A percentile compares a stretch with the other conserved stretches of the same genome.
These are phyloP conservation scores for Oryzias dopingdopingensis DNA, from an alignment of 2,797 vertebrate species.

Conservation along the genomic window DNA sequence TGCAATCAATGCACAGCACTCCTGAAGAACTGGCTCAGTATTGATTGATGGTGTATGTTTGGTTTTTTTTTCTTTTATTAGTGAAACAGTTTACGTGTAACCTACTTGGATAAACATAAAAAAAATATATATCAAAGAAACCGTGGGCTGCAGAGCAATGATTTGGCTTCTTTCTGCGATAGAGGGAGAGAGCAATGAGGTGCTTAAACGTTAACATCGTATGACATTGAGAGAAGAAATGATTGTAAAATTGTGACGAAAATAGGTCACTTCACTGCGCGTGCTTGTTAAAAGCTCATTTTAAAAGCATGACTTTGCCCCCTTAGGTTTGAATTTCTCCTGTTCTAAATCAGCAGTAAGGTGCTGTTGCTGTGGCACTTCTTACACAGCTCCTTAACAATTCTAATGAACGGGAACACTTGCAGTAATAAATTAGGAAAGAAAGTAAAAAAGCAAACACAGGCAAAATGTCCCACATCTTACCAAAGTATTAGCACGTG, in stretches of 20 bases:
- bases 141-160: conserved; percentile 25
- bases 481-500: neutral
- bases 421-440: conserved; percentile 9
- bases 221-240: conserved; percentile 41
- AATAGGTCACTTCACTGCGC: conserved; percentile 67
- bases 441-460: neutral
- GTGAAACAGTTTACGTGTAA: conserved; percentile 24
- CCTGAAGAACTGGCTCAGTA: conserved; percentile 25
- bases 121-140: conserved; percentile 4
- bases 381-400: conserved; percentile 8
- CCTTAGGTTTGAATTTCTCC: conserved; percentile 55
- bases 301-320: conserved; percentile 65
- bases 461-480: neutral
- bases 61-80: conserved; percentile 34
- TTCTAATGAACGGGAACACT: conserved; percentile 3
- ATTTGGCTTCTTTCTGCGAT: conserved; percentile 22
- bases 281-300: conserved; percentile 57
- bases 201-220: conserved; percentile 31
- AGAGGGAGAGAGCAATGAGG: neutral
- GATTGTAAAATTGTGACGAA: conserved; percentile 43
- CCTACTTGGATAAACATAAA: conserved; percentile 15
- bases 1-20: conserved; percentile 51
- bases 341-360: conserved; percentile 20
- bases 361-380: conserved; percentile 19
- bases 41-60: conserved; percentile 28